Base-by-base conservation (phyloP, 1,140 invertebrate genomes). In the Euura lappo region DNA sequence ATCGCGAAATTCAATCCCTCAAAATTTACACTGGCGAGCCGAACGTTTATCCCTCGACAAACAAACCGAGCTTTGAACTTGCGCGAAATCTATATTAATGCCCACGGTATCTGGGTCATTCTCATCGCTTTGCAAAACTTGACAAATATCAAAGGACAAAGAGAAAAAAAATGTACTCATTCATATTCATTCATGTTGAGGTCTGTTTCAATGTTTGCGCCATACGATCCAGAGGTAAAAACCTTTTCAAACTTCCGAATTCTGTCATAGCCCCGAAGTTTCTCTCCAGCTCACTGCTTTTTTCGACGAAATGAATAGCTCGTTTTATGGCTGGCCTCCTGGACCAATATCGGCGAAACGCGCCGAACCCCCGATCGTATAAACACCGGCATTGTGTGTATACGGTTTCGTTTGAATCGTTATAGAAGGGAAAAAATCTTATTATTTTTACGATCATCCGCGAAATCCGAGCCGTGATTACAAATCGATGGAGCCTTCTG, bases 381-480 rank as follows among this genome's bases (percentile, higher is more conserved):
- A 28, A 28, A 28, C 28, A 28, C 28, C 28, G 28, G 28, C 28
- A 28, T n/a, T 60, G 1, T 60, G 51, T 60, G 13, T 11, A 8
- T 60, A 60, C 51, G 8, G 51, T 60, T 60, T 60, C 51, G 51
- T 28, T 60, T 6, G 8, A n/a, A 60, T 60, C 51, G 51, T 60
- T 60, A 60, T 60, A 60, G 28, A 28, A 28, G 28, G 28, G 28
- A 28, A 28, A 60, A 60, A 60, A 60, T 60, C 51, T 60, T 60
- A n/a, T 60, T 60, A 60, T 60, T 60, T 60, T 60, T 60, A 60
- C 51, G 51, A 60, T 60, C 51, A 60, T 60, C 51, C 51, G 51
- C 51, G 13, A 6, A 11, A 60, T n/a, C 10, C 10, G 13, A 8
- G 8, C 51, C 51, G 51, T 60, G 51, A 60, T 60, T 60, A n/a